Conservation (phyloP, 2,113 vertebrate species). For the Odocoileus virginianus region DNA sequence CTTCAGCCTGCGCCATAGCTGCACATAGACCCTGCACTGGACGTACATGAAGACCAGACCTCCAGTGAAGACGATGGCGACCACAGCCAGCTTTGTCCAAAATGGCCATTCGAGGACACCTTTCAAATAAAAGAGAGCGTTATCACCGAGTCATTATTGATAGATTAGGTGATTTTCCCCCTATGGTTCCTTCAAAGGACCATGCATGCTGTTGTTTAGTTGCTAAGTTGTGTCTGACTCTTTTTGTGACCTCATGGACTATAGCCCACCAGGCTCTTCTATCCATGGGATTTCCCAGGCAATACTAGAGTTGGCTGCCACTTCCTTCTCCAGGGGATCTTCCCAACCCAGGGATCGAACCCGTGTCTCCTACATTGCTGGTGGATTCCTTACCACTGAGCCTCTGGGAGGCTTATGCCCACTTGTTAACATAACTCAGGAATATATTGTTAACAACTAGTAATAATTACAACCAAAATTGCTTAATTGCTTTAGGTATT, state of each 20-base stretch:
- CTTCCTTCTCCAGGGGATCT: background rate
- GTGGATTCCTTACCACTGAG: background rate
- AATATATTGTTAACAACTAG: background rate
- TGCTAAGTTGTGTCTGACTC: background rate
- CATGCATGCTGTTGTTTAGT: background rate
- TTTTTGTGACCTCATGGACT: background rate
- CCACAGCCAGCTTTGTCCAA: slow-evolving; percentile 97
- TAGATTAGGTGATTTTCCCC: background rate
- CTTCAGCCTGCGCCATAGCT: slow-evolving; percentile 96
- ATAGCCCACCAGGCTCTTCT: background rate
- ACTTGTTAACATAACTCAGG: background rate
- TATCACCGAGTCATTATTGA: background rate
- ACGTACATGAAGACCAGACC: slow-evolving; percentile 99
- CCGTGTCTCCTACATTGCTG: background rate
- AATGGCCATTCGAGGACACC: slow-evolving; percentile 97
- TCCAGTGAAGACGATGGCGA: slow-evolving; percentile 91
- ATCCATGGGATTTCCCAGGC: background rate
- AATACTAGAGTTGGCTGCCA: background rate
- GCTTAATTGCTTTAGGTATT: background rate
- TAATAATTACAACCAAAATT: background rate
- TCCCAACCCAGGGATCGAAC: background rate
- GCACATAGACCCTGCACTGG: slow-evolving; percentile 96
- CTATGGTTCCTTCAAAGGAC: background rate
- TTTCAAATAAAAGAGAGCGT: slow-evolving; percentile 66
- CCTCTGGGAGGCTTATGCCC: background rate